These are phyloP conservation scores for Xestia c-nigrum DNA, from an alignment of 2,888 invertebrate species.

Conservation along the genomic window DNA sequence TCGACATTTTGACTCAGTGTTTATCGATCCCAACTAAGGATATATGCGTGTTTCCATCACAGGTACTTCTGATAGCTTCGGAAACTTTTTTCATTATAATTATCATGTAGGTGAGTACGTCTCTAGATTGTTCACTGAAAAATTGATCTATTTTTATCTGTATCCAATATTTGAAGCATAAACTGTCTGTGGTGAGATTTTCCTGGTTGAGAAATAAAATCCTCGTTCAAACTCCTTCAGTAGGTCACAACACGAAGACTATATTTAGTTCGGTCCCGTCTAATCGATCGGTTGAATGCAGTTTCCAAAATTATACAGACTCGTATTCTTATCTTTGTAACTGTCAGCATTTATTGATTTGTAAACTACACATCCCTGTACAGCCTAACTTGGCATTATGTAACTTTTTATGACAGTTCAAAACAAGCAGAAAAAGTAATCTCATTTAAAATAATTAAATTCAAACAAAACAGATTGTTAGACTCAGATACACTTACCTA, in stretches of 20 bases:
- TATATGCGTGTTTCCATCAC: slow-evolving; percentile 51
- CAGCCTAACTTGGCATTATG: not conserved
- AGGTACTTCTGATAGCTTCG: slow-evolving; percentile 40
- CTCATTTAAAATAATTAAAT: not conserved
- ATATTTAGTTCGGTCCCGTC: slow-evolving; percentile 72
- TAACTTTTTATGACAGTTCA: not conserved
- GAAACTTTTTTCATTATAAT: slow-evolving; percentile 45
- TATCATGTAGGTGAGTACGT: slow-evolving; percentile 19
- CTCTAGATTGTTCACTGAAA: slow-evolving; percentile 30
- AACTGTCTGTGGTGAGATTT: slow-evolving; percentile 12
- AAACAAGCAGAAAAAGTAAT: not conserved
- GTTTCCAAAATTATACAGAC: slow-evolving; percentile 72
- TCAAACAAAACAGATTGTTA: not conserved
- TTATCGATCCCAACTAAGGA: slow-evolving; percentile 77
- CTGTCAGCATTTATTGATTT: not conserved
- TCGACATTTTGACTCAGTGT: slow-evolving; percentile 69
- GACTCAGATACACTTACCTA: slow-evolving; percentile 60
- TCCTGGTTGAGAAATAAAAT: slow-evolving; percentile 47
- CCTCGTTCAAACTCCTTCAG: slow-evolving; percentile 45
- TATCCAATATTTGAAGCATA: slow-evolving; percentile 16
- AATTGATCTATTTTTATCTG: slow-evolving; percentile 33
- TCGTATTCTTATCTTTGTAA: slow-evolving; percentile 33
- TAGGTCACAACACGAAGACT: slow-evolving; percentile 72
- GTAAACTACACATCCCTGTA: not conserved
- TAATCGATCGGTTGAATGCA: slow-evolving; percentile 79